A percentile compares a stretch with the other conserved stretches of the same genome.
Evolutionary conservation across 2,797 vertebrate genomes (phyloP).

Genomic region (Myotis daubentonii): DNA sequence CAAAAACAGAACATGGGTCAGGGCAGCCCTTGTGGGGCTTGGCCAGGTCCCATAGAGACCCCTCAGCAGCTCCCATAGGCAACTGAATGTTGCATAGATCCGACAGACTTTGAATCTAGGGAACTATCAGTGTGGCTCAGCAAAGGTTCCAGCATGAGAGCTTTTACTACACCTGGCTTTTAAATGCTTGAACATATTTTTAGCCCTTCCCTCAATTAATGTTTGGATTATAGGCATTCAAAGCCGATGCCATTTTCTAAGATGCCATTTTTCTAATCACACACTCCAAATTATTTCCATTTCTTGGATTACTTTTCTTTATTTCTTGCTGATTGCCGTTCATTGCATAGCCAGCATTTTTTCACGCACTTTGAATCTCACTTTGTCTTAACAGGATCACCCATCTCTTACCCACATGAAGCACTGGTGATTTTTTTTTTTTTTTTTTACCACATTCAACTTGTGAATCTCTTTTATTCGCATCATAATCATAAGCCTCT

Average conservation of each 20-base stretch:
- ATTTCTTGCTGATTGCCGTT: slow-evolving; percentile 7
- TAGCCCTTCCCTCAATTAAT: background rate
- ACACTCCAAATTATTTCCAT: background rate
- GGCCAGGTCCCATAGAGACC: background rate
- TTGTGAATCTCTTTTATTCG: slow-evolving; percentile 36
- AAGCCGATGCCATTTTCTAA: background rate
- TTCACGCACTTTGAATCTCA: background rate
- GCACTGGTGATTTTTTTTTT: background rate
- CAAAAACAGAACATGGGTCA: background rate
- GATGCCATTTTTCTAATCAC: background rate
- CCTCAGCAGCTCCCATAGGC: background rate
- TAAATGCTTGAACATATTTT: background rate
- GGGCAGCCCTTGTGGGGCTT: background rate
- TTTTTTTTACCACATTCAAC: background rate
- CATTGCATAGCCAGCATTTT: background rate
- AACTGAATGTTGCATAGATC: background rate
- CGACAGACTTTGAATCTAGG: background rate
- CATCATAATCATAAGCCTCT: background rate
- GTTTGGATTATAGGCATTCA: slow-evolving; percentile 19
- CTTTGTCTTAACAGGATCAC: slow-evolving; percentile 34
- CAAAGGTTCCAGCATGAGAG: slow-evolving; percentile 5
- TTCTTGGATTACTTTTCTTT: slow-evolving; percentile 27
- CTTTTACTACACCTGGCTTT: background rate
- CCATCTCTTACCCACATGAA: background rate
- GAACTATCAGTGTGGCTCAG: background rate